These are phyloP conservation scores for Lipotes vexillifer DNA, from an alignment of 2,113 vertebrate species.

Conservation along the genomic window DNA sequence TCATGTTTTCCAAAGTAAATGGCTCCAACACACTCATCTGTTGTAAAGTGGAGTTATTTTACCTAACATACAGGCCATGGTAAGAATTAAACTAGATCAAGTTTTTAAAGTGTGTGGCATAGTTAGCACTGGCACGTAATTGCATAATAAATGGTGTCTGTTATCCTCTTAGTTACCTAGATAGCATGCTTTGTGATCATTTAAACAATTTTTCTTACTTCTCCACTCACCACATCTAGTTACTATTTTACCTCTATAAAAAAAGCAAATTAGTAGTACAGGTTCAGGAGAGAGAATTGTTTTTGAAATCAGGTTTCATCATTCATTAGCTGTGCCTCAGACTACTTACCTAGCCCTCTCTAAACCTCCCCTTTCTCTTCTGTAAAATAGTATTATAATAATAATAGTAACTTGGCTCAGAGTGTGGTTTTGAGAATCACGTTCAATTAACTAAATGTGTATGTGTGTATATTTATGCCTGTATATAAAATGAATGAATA, in stretches of 20 bases:
- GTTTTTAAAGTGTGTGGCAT: neutral
- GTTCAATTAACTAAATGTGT: neutral
- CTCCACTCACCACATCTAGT: neutral
- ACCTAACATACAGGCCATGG: neutral
- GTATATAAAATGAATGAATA: neutral
- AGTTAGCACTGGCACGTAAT: neutral
- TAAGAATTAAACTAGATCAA: neutral
- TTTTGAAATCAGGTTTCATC: neutral
- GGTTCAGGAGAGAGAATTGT: neutral
- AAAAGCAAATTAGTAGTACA: neutral
- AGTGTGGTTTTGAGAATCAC: neutral
- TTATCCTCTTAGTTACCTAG: neutral
- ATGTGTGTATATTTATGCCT: neutral
- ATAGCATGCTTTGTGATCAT: neutral
- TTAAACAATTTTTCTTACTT: neutral
- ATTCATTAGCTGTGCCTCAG: neutral
- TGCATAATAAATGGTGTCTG: neutral
- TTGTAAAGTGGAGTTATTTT: neutral
- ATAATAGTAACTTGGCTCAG: neutral
- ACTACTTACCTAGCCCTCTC: neutral
- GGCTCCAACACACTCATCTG: neutral
- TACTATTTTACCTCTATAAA: neutral
- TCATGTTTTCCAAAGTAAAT: neutral
- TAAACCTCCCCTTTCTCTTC: neutral
- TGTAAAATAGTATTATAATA: neutral